Evolutionary conservation across 2,113 vertebrate genomes (phyloP), one percentile per base, ranked within the genome.

Genomic region (Nothocercus nigrocapillus): DNA sequence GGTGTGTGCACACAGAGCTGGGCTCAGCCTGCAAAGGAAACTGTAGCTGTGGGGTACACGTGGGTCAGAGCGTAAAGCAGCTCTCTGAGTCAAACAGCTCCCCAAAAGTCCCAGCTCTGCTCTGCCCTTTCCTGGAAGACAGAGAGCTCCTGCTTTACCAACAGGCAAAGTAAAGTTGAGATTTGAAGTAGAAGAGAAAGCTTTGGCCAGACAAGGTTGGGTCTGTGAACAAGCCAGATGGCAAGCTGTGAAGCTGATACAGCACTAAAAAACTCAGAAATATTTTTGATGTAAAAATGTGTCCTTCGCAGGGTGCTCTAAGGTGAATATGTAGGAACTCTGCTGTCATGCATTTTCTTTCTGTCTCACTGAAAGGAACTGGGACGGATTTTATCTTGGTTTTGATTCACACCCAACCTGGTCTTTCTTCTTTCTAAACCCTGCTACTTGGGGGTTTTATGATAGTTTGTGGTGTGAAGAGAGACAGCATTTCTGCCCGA

Each of bases 401-500:
- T 15, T 62, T 11, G 42, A 45, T 44, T 27, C 19, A 38, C 59
- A n/a, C 15, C 20, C 11, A 24, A 9, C 27, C 44, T 32, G 34
- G n/a, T 47, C 34, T 78, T 49, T 63, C 28, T 44, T n/a, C 34
- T 62, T 36, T 47, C 59, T 63, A 22, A 53, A 53, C 51, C 51
- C 22, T 53, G 51, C 51, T 13, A 25, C 51, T 28, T 54, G 53
- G 27, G 14, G 53, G 7, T 54, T 15, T 54, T 54, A 30, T 28
- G 27, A 28, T 54, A 54, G 27, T 54, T 16, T 14, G 51, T 14
- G 53, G 53, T 14, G 28, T 27, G 53, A 54, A 28, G 25, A 54
- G 53, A 16, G 53, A 54, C 27, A 54, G 53, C 53, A 54, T 54
- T 54, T 54, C 5, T 4, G 53, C n/a, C 30, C 0, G 0, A 73